phyloP scores from a whole-genome alignment of 2,797 vertebrate genomes.

The Diceros bicornis region DNA sequence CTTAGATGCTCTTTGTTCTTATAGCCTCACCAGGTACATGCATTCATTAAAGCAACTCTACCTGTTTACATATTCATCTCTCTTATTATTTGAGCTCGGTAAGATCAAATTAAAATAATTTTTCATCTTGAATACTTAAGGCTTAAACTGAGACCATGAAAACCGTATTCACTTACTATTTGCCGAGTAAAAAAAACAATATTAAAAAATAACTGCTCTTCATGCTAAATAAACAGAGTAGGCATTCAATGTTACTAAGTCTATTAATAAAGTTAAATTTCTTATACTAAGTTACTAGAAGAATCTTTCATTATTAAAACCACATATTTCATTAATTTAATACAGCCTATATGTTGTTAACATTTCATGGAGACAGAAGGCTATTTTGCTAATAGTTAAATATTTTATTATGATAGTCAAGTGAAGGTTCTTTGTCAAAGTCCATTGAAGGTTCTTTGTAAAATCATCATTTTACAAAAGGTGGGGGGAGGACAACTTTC shows the following conservation, averaged over 20 bases:
- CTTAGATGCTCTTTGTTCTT: not conserved
- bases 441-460: not conserved
- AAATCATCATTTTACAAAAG: not conserved
- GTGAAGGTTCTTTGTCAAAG: not conserved
- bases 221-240: not conserved
- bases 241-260: conserved; percentile 8
- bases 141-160: conserved; percentile 26
- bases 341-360: not conserved
- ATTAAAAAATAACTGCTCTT: conserved; percentile 12
- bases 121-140: conserved; percentile 27
- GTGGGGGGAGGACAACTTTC: not conserved
- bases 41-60: not conserved
- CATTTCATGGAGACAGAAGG: conserved; percentile 2
- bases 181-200: not conserved
- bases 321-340: conserved; percentile 20
- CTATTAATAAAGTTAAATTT: conserved; percentile 38
- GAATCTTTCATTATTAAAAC: conserved; percentile 49
- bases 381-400: not conserved
- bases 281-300: not conserved
- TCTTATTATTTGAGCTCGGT: not conserved
- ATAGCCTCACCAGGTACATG: not conserved
- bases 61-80: conserved; percentile 18
- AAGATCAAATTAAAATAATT: conserved; percentile 20
- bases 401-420: not conserved
- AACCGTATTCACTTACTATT: not conserved